Evolutionary conservation across 2,113 vertebrate species (phyloP), one percentile per base, ranked within the genome.

Genomic region (Oncorhynchus keta): DNA sequence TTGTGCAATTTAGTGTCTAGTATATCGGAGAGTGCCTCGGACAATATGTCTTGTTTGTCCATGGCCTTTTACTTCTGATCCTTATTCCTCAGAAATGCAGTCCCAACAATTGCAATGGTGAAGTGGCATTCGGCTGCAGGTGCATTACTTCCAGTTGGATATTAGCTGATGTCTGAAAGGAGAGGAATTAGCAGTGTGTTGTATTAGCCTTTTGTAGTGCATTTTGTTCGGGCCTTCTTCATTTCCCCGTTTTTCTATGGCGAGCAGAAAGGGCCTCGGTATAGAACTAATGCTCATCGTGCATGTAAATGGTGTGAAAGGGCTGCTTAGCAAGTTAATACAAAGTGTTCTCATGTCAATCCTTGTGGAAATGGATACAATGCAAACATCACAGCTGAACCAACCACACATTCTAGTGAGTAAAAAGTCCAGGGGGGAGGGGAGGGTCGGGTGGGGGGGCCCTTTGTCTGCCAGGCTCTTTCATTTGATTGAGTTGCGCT

Each of bases 301-400:
- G 9, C 39, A 97, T 96, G 95, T 95, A 97, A 96, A 97, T 95
- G 95, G 96, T 98, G 96, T 97, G 96, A 99, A 99, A 98, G 97
- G 96, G 94, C 95, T 95, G 95, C 97, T 98, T 95, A 96, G 96
- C 95, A 95, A 95, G 94, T 97, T 95, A 96, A 95, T 94, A 95
- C 95, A 95, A 97, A 98, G 97, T 98, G 97, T 99, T 99, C 97
- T 99, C 97, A 96, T 97, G 96, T 97, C 95, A 95, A 94, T 95
- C 95, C 97, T 96, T 94, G 95, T 99, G 96, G 98, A 99, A 97
- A 99, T 97, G 97, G 97, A 99, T 99, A 99, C 97, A 99, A 99
- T 99, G 96, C 97, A 99, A 99, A 99, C 98, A 99, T 97, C 95
- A 97, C 96, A 97, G 97, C 96, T 97, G 96, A 97, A 99, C 96